Evolutionary conservation across 2,113 vertebrate species (phyloP).

Genomic region (Parus major): DNA sequence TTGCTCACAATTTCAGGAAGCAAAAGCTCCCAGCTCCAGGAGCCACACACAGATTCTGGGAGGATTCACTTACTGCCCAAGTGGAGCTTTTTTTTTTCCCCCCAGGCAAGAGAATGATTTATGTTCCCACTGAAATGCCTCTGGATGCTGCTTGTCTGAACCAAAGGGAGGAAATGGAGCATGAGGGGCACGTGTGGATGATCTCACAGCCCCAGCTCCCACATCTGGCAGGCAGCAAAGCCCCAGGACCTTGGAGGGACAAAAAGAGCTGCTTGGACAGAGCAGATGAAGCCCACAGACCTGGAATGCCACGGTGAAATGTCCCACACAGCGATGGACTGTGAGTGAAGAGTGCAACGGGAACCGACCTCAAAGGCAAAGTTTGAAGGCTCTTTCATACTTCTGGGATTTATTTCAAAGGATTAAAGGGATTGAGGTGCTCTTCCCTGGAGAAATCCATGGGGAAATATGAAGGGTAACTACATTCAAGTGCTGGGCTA

Average conservation of each 20-base stretch:
- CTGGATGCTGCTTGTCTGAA: not conserved
- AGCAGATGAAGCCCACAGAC: not conserved
- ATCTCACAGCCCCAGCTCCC: slow-evolving; percentile 20
- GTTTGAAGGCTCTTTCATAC: not conserved
- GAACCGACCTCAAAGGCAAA: not conserved
- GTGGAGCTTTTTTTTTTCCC: not conserved
- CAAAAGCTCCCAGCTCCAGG: not conserved
- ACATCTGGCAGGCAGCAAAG: slow-evolving; percentile 39
- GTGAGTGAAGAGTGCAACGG: not conserved
- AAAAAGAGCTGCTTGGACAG: not conserved
- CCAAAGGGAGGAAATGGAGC: not conserved
- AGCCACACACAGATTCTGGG: not conserved
- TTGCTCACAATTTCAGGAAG: not conserved
- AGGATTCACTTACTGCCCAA: not conserved
- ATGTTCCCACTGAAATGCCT: not conserved
- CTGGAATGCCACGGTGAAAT: accelerated
- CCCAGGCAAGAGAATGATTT: not conserved
- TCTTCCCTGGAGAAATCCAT: not conserved
- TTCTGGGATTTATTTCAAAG: not conserved
- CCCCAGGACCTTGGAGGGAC: not conserved
- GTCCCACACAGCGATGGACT: not conserved
- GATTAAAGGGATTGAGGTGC: not conserved
- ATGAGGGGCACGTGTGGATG: slow-evolving; percentile 7
- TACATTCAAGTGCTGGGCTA: not conserved
- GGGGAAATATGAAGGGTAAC: not conserved